These are phyloP conservation scores for Mythimna albipuncta DNA, from an alignment of 2,888 invertebrate genomes.

Conservation along the genomic window DNA sequence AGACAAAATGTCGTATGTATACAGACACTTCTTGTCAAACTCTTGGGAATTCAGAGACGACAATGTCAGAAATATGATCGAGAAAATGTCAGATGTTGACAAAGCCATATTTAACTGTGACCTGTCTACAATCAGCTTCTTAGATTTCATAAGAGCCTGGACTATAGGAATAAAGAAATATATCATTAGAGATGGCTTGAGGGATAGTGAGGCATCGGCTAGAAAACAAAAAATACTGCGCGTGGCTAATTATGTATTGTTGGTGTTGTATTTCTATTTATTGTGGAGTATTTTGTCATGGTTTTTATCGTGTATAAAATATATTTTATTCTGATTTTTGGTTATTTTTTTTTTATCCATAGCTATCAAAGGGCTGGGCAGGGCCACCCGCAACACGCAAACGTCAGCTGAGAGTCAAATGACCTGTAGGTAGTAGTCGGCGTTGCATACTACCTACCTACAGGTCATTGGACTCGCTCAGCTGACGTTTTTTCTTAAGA, in stretches of 20 bases:
- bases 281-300: constrained; percentile 33
- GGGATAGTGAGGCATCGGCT: not conserved
- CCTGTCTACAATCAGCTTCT: constrained; percentile 24
- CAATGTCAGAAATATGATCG: constrained; percentile 42
- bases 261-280: constrained; percentile 33
- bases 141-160: constrained; percentile 51
- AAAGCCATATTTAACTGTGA: constrained; percentile 59
- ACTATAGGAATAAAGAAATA: constrained; percentile 52
- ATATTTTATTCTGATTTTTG: constrained; percentile 22
- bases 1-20: constrained; percentile 41
- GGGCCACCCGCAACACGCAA: no score
- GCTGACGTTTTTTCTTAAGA: no score
- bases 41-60: constrained; percentile 57
- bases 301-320: constrained; percentile 7
- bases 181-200: constrained; percentile 55
- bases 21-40: constrained; percentile 51
- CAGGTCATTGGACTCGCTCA: no score
- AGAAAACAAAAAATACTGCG: constrained; percentile 40
- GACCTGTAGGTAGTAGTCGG: no score
- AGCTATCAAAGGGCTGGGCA: not conserved
- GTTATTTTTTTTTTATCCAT: not conserved
- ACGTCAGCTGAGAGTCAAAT: no score
- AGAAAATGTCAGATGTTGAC: constrained; percentile 44
- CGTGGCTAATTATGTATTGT: constrained; percentile 25
- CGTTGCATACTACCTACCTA: no score